These are phyloP conservation scores for Enhydra lutris DNA, from an alignment of 2,113 vertebrate species.

Conservation along the genomic window DNA sequence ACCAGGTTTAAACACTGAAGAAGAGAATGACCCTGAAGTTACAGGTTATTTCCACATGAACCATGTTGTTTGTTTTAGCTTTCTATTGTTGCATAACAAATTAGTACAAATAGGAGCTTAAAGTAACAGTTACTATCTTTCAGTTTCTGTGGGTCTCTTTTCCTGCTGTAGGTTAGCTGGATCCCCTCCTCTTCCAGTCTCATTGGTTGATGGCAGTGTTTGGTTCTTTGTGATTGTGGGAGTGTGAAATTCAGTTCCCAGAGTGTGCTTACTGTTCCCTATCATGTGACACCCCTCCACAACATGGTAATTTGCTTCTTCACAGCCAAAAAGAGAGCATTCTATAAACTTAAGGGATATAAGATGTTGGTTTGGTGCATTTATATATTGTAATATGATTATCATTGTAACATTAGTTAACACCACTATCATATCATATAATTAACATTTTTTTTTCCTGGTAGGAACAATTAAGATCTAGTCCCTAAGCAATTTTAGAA, in stretches of 20 bases:
- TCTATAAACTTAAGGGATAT: not conserved
- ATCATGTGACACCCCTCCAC: not conserved
- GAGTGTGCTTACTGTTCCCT: not conserved
- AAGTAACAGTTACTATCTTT: not conserved
- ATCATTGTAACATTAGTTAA: not conserved
- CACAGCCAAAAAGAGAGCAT: not conserved
- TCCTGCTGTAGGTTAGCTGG: not conserved
- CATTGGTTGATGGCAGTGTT: not conserved
- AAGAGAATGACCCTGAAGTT: not conserved
- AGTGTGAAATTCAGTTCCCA: not conserved
- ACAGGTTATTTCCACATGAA: not conserved
- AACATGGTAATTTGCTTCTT: not conserved
- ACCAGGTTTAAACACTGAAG: not conserved
- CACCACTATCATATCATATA: not conserved
- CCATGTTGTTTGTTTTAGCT: not conserved
- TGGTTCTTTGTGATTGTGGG: not conserved
- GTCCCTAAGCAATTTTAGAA: not conserved
- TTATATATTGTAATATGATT: not conserved
- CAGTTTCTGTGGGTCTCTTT: not conserved
- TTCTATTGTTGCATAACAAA: not conserved
- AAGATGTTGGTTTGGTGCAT: not conserved
- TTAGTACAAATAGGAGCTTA: not conserved
- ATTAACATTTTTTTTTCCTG: not conserved
- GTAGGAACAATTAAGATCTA: not conserved
- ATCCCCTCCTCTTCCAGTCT: not conserved